Conservation (phyloP, 2,797 vertebrate genomes). For the Distichodus sexfasciatus region DNA sequence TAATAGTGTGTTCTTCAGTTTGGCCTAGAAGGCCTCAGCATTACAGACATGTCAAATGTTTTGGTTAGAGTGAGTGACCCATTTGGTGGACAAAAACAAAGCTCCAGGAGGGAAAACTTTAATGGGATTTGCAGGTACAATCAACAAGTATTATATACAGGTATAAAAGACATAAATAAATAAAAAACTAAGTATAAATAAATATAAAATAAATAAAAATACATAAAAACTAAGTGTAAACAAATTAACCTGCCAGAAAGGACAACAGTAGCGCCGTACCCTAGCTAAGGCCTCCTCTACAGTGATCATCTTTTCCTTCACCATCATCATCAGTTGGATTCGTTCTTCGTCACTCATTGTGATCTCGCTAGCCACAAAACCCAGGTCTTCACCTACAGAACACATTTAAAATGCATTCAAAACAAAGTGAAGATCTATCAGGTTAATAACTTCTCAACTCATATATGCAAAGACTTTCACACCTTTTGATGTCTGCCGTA, state of each 20-base stretch:
- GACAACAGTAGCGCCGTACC: conserved; percentile 72
- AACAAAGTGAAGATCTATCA: neutral
- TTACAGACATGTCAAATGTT: too few species aligned
- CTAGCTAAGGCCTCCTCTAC: conserved; percentile 96
- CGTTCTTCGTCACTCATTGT: conserved; percentile 98
- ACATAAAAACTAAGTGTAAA: neutral
- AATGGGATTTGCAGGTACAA: neutral
- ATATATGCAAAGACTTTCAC: neutral
- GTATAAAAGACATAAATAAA: neutral
- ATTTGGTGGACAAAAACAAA: conserved; percentile 45
- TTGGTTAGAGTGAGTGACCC: conserved; percentile 67
- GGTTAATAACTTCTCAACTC: too few species aligned
- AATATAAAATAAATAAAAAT: neutral
- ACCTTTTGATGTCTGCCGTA: conserved; percentile 94
- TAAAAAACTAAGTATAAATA: neutral
- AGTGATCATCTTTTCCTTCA: conserved; percentile 99
- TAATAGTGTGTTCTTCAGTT: too few species aligned
- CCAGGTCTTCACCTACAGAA: conserved; percentile 87
- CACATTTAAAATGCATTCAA: neutral
- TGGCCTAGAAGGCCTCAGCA: too few species aligned
- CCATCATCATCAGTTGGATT: conserved; percentile 99
- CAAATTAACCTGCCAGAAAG: neutral
- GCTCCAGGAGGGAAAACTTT: conserved; percentile 50
- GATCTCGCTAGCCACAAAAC: conserved; percentile 96
- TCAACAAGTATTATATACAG: neutral